Conservation (phyloP, 2,113 vertebrate species). For the Seriola rivoliana region DNA sequence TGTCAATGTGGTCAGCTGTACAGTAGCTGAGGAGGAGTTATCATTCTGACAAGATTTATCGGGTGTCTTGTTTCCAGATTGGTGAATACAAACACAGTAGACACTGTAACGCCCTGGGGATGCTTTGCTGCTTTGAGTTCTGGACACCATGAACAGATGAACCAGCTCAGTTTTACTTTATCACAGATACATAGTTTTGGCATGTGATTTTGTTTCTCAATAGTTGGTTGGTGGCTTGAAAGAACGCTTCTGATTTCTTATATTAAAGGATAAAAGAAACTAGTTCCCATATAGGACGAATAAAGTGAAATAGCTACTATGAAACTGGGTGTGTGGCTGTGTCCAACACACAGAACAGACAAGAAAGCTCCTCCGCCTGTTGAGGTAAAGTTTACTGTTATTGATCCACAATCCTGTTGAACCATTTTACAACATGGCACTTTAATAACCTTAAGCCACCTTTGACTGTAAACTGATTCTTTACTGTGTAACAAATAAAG, state of each 20-base stretch:
- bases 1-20: too few relatives aligned
- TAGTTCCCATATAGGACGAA: background rate
- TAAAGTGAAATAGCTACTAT: background rate
- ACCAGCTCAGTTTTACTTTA: background rate
- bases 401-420: constrained; percentile 3
- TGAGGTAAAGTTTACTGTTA: constrained; percentile 20
- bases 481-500: background rate
- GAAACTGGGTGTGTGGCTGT: background rate
- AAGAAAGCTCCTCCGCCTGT: background rate
- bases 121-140: too few relatives aligned
- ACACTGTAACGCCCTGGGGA: too few relatives aligned
- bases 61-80: too few relatives aligned
- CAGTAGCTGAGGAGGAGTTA: too few relatives aligned
- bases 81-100: too few relatives aligned
- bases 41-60: too few relatives aligned
- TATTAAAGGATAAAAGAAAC: background rate
- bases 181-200: background rate
- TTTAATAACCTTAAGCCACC: background rate
- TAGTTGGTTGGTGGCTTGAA: background rate
- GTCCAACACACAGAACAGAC: background rate
- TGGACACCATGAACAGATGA: too few relatives aligned
- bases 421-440: constrained; percentile 1
- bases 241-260: background rate
- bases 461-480: constrained; percentile 8
- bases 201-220: background rate